Evolutionary conservation across 2,888 invertebrate genomes (phyloP).

Genomic region (Apotomis capreana): DNA sequence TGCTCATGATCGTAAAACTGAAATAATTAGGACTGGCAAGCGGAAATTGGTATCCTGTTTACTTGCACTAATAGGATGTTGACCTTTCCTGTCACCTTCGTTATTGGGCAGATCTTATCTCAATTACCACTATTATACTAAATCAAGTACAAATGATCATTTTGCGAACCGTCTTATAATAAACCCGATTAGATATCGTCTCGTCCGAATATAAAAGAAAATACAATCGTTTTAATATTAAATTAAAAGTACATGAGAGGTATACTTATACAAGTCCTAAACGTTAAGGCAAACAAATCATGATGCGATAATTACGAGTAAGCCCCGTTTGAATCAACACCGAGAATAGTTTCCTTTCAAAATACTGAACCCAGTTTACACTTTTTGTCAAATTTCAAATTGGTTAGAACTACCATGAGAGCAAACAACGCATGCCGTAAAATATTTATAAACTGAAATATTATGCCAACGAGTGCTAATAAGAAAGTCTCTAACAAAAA

Average conservation of each 20-base stretch:
- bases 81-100: constrained; percentile 7
- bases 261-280: no score
- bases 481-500: constrained; percentile 38
- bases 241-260: background rate
- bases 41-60: constrained; percentile 36
- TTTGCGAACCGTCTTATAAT: background rate
- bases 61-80: constrained; percentile 17
- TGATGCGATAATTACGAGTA: no score
- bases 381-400: background rate
- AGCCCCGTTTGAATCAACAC: no score
- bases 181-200: background rate
- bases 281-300: no score
- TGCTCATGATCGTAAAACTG: constrained; percentile 61
- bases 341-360: no score
- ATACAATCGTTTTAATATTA: background rate
- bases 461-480: constrained; percentile 34
- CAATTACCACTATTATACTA: background rate
- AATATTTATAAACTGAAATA: constrained; percentile 33
- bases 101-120: constrained; percentile 12
- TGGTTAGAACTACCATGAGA: background rate
- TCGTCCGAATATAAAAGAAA: background rate
- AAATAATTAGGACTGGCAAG: constrained; percentile 49
- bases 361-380: background rate
- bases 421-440: constrained; percentile 6
- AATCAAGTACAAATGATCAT: background rate